These are phyloP conservation scores for Polyodon spathula DNA, from an alignment of 2,113 vertebrate genomes.

Conservation along the genomic window DNA sequence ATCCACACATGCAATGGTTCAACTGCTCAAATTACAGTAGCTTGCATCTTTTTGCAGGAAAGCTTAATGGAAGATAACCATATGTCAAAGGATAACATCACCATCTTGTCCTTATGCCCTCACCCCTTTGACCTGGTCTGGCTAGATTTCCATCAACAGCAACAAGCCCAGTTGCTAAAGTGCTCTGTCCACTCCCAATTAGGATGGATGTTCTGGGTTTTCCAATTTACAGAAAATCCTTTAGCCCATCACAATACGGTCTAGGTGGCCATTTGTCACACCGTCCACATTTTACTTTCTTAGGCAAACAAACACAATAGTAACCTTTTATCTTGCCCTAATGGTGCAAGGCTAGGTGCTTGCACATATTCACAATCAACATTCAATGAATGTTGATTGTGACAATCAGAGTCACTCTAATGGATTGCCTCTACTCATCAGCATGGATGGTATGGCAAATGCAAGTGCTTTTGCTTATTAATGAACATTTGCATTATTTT, in stretches of 20 bases:
- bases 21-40: too few species aligned
- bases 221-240: constrained; percentile 40
- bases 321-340: constrained; percentile 17
- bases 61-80: constrained; percentile 30
- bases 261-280: constrained; percentile 54
- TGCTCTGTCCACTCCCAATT: constrained; percentile 48
- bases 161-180: constrained; percentile 34
- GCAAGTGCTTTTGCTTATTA: background rate
- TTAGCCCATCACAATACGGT: constrained; percentile 42
- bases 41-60: constrained; percentile 12
- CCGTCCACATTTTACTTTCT: constrained; percentile 25
- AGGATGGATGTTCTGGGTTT: constrained; percentile 48
- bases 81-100: constrained; percentile 35
- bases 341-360: background rate
- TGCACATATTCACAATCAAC: background rate
- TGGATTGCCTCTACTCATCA: background rate
- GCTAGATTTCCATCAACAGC: constrained; percentile 42
- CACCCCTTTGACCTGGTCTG: constrained; percentile 43
- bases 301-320: constrained; percentile 23
- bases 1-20: too few species aligned
- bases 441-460: too few species aligned
- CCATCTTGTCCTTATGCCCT: constrained; percentile 37
- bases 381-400: too few species aligned
- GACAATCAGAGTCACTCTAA: background rate
- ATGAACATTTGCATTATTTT: background rate